A percentile compares a stretch with the other conserved stretches of the same genome.
phyloP scores from a whole-genome alignment of 2,113 vertebrate genomes.

The Origma solitaria region DNA sequence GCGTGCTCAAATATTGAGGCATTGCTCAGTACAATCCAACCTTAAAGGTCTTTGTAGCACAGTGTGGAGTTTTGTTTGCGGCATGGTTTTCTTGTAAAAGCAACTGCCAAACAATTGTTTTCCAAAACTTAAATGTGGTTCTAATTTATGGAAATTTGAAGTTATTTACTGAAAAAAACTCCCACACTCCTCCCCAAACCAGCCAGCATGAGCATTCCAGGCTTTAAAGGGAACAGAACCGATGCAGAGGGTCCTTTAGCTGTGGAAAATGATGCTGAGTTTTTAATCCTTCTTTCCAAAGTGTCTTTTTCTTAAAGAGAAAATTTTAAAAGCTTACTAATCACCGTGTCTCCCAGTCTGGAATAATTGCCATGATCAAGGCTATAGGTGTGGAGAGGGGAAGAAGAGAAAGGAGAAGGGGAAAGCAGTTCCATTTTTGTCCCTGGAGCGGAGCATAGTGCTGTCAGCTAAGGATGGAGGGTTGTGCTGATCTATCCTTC shows the following conservation, averaged over 20 bases:
- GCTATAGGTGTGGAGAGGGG: background rate
- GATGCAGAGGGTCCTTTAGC: background rate
- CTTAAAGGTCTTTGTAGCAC: background rate
- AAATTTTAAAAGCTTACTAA: background rate
- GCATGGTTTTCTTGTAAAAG: background rate
- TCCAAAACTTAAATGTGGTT: constrained; percentile 13
- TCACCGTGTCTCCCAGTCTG: background rate
- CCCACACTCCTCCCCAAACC: background rate
- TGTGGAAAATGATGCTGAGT: background rate
- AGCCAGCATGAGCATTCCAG: background rate
- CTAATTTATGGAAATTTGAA: constrained; percentile 10
- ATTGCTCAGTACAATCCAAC: background rate
- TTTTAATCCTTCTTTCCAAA: background rate
- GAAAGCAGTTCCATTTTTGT: background rate
- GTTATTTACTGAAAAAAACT: background rate
- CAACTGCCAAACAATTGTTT: background rate
- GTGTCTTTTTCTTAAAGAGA: background rate
- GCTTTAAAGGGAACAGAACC: background rate
- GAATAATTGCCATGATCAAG: background rate
- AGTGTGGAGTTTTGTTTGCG: background rate
- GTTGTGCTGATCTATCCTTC: background rate
- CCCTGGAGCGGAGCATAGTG: accelerated
- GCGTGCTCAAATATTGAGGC: background rate
- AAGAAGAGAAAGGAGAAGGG: background rate
- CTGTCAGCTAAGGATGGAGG: accelerated